Evolutionary conservation across 1,140 invertebrate genomes (phyloP), one percentile per base, ranked within the genome.

Genomic region (Limonius californicus): DNA sequence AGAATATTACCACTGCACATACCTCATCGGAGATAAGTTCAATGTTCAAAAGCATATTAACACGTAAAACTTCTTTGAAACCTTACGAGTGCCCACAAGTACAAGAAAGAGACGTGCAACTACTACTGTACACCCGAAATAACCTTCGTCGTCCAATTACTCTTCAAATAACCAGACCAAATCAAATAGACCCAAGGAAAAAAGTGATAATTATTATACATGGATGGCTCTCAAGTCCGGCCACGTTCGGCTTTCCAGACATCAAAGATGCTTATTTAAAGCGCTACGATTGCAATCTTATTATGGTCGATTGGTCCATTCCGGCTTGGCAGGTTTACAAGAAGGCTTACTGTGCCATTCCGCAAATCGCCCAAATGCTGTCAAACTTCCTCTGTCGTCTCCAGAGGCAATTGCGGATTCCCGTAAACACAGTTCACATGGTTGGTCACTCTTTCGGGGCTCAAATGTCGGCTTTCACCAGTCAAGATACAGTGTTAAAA

Each of bases 381-480:
- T 7, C 45, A 8, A 21, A 50, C 20, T 50, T 18, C 19, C 15
- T 50, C 8, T 50, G 45, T 12, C n/a, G 18, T 3, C 20, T 50
- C 9, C 8, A 14, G 8, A 7, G 19, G 19, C n/a, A 21, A 50
- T 11, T 8, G 8, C 8, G 19, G 2, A 50, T 50, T 21, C 2
- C 9, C 1, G 18, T 19, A 8, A 18, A 50, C 18, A 18, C 3
- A 18, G 32, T 57, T 9, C 56, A 57, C 20, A 7, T 57, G 12
- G 39, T 57, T 43, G 56, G 56, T n/a, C 56, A 57, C 43, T 57
- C 56, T 4, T 57, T 57, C n/a, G 56, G 56, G 11, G 56, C 30
- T 8, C 56, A 57, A 12, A 42, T 57, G 19, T 14, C 32, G 4
- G 56, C 30, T 2, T 57, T 39, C 43, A 42, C 18, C 11, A 16